A percentile compares a stretch with the other conserved stretches of the same genome.
Conservation (phyloP, 2,797 vertebrate species). For the Gallinago solitaria region DNA sequence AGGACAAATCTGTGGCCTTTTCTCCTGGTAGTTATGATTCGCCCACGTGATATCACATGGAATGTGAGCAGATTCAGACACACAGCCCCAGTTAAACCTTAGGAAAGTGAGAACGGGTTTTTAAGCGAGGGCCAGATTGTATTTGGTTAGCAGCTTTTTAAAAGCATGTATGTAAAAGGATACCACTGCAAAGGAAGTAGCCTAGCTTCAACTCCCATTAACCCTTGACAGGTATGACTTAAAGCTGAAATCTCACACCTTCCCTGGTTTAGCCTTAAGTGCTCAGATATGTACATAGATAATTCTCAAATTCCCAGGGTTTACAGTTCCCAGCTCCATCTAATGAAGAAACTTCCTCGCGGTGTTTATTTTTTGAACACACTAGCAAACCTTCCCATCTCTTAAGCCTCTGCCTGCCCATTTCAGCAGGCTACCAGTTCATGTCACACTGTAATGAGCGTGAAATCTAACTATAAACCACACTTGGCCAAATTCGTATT, state of each 20-base stretch:
- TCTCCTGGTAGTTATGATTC: background rate
- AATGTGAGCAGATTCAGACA: conserved; percentile 10
- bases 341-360: conserved; percentile 28
- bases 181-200: conserved; percentile 54
- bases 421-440: conserved; percentile 48
- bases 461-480: conserved; percentile 66
- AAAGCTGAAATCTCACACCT: conserved; percentile 64
- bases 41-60: background rate
- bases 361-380: conserved; percentile 49
- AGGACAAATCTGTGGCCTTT: background rate
- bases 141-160: conserved; percentile 48
- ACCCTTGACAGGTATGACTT: conserved; percentile 66
- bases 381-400: background rate
- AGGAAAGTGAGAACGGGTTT: background rate
- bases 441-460: conserved; percentile 49
- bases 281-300: conserved; percentile 36
- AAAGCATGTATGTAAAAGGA: conserved; percentile 59
- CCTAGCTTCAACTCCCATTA: conserved; percentile 48
- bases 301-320: conserved; percentile 52
- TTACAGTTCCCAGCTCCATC: conserved; percentile 30
- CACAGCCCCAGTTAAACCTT: background rate
- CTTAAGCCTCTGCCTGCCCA: conserved; percentile 1
- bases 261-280: conserved; percentile 43
- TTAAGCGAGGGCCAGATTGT: background rate
- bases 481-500: conserved; percentile 10